Evolutionary conservation across 2,888 invertebrate species (phyloP).

Genomic region (Pyrrhia umbra): DNA sequence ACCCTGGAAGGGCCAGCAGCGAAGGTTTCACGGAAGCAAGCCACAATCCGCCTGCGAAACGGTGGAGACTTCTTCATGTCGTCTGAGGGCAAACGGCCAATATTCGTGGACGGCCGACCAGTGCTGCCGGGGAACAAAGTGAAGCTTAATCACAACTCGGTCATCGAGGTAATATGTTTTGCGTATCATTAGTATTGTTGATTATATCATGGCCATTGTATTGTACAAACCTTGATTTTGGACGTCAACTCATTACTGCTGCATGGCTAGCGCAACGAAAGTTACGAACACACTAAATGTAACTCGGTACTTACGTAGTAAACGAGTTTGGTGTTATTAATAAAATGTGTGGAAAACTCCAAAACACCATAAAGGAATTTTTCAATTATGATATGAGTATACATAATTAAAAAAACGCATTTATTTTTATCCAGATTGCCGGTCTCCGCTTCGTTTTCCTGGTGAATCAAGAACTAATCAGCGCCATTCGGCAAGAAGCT

Average conservation of each 20-base stretch:
- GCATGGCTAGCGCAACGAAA: constrained; percentile 20
- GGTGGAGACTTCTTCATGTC: constrained; percentile 98
- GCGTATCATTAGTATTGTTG: constrained; percentile 47
- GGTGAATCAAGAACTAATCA: constrained; percentile 97
- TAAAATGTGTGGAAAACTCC: no score
- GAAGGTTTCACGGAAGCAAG: constrained; percentile 98
- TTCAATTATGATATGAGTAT: no score
- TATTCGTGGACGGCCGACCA: constrained; percentile 98
- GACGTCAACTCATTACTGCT: constrained; percentile 40
- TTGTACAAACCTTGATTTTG: constrained; percentile 41
- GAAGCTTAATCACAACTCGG: constrained; percentile 97
- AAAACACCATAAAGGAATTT: no score
- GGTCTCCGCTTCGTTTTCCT: constrained; percentile 97
- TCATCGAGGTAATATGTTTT: constrained; percentile 94
- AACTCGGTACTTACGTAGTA: background rate
- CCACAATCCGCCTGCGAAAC: constrained; percentile 96
- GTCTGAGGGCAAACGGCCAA: constrained; percentile 98
- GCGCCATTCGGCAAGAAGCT: constrained; percentile 96
- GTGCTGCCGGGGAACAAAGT: constrained; percentile 96
- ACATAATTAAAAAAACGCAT: no score
- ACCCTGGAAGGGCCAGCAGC: constrained; percentile 98
- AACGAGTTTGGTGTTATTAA: no score
- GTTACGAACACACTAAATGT: constrained; percentile 20
- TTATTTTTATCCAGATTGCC: constrained; percentile 91
- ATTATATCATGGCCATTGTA: constrained; percentile 52